A percentile compares a stretch with the other conserved stretches of the same genome.
These are phyloP conservation scores for Leucophenga maculata DNA, from an alignment of 2,888 invertebrate species.

Conservation along the genomic window DNA sequence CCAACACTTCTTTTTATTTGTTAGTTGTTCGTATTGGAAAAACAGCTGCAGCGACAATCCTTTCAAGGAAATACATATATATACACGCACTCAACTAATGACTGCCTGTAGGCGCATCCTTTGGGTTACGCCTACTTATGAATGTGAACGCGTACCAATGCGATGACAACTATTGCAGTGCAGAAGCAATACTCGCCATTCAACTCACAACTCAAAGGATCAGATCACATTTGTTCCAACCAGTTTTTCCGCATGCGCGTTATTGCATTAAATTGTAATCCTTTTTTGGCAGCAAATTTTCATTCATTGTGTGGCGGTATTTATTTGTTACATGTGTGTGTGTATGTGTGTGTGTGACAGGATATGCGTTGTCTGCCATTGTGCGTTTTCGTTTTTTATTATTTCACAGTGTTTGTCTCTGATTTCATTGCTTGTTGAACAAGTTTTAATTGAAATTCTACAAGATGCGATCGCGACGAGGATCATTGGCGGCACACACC, in stretches of 20 bases:
- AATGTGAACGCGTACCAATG: conserved; percentile 40
- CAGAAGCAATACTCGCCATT: background rate
- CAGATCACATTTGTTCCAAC: background rate
- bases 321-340: background rate
- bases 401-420: background rate
- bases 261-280: conserved; percentile 64
- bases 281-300: conserved; percentile 9
- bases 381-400: background rate
- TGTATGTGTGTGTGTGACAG: conserved; percentile 11
- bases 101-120: conserved; percentile 67
- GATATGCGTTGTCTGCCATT: conserved; percentile 19
- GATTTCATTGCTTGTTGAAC: conserved; percentile 14
- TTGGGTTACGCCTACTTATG: conserved; percentile 60
- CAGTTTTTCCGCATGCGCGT: conserved; percentile 41
- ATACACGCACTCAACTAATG: background rate
- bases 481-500: conserved; percentile 59
- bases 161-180: background rate
- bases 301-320: background rate
- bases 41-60: conserved; percentile 42
- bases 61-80: conserved; percentile 28
- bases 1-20: background rate
- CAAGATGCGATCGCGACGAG: background rate
- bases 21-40: background rate
- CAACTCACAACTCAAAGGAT: no score
- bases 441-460: conserved; percentile 26